Base-by-base conservation (phyloP, 2,797 vertebrate species). In the Hypotaenidia okinawae region DNA sequence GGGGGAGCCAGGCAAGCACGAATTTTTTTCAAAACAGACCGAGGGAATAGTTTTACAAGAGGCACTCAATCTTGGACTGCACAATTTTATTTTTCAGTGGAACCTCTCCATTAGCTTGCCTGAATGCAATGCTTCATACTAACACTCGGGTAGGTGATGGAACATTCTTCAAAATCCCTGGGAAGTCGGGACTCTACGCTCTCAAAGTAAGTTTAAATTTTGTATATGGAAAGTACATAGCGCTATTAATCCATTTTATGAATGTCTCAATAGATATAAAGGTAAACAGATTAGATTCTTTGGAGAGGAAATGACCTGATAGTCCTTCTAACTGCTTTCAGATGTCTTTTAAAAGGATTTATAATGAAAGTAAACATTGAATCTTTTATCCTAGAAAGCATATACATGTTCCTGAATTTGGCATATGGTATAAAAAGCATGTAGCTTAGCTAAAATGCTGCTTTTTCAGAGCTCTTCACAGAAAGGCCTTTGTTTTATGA, bases 71-170 rank as follows among this genome's bases (percentile, higher is more conserved):
- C 97, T 97, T 93, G 90, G 82, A 93, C 90, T 96, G 79, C 78
- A 85, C 84, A 84, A 96, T 97, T 98, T 97, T 98, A 86, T 98
- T 97, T 98, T 98, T 97, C 96, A 98, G 98, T 98, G 98, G 98
- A 96, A 98, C 98, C 91, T 98, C 98, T 98, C 98, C 98, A 89
- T 98, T 98, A 98, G 98, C 98, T 97, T 98, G 98, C 97, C 97
- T 98, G 97, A 98, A 98, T 98, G 98, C 98, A 94, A 98, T 98
- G 98, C 98, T 98, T 97, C 98, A 98, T 95, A 98, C 98, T 97
- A 98, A 98, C 96, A 98, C 98, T 93, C 98, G 98, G 90, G 97
- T 98, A 97, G 98, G 98, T 97, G 98, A 98, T 98, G 98, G 98
- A 96, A 98, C 98, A 67, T 98, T 98, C 98, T 98, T 98, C 98